Evolutionary conservation across 2,888 invertebrate genomes (phyloP).

Genomic region (Ernsta delagoae): DNA sequence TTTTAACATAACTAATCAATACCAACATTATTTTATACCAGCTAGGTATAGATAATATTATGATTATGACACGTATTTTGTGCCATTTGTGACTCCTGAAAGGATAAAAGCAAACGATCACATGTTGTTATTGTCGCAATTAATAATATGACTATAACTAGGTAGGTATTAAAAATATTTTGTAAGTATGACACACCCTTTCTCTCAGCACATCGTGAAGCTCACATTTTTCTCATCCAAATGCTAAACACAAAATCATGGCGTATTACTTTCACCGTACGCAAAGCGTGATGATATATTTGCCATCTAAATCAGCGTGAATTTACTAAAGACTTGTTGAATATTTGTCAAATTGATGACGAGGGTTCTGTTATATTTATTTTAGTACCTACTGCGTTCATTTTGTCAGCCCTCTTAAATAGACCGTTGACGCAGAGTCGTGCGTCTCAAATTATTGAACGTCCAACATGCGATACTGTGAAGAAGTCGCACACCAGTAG

Average conservation of each 20-base stretch:
- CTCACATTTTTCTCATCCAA: constrained; percentile 6
- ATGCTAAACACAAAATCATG: constrained; percentile 35
- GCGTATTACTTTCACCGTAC: constrained; percentile 51
- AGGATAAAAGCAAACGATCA: no score
- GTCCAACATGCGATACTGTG: constrained; percentile 71
- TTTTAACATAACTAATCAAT: no score
- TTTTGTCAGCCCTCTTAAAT: constrained; percentile 53
- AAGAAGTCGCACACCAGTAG: constrained; percentile 66
- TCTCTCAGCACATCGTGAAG: neutral
- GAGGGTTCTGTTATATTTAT: constrained; percentile 48
- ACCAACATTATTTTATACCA: no score
- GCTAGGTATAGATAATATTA: no score
- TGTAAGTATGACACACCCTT: no score
- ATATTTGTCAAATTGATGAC: constrained; percentile 55
- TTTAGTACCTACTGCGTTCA: constrained; percentile 51
- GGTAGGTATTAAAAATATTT: no score
- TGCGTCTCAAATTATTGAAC: constrained; percentile 71
- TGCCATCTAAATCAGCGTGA: constrained; percentile 50
- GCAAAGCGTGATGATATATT: constrained; percentile 55
- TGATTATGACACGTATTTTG: no score
- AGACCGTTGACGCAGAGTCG: constrained; percentile 56
- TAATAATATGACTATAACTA: no score
- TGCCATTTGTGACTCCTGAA: no score
- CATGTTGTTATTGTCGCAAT: no score
- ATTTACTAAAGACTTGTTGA: constrained; percentile 47